phyloP scores from a whole-genome alignment of 2,797 vertebrate genomes.

The Sebastes taczanowskii region DNA sequence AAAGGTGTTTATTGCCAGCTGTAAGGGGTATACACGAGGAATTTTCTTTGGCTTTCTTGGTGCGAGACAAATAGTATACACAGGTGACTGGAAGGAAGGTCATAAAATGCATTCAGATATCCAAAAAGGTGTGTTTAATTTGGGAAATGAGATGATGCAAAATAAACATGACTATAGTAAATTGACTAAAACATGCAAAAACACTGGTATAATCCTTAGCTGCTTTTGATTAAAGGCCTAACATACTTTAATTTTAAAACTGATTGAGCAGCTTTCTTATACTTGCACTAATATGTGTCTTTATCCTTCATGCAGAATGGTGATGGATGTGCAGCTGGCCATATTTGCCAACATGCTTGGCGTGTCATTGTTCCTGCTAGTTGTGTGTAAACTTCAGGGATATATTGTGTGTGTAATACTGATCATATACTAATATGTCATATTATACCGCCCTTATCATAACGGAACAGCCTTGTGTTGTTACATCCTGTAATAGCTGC shows the following conservation, averaged over 20 bases:
- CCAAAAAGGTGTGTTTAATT: background rate
- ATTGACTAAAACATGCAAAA: background rate
- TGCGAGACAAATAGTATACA: no score
- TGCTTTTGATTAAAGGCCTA: background rate
- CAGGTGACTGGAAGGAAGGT: no score
- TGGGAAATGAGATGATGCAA: background rate
- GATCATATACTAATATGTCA: background rate
- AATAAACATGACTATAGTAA: background rate
- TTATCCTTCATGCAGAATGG: constrained; percentile 85
- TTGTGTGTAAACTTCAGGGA: constrained; percentile 74
- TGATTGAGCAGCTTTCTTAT: background rate
- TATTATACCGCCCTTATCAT: background rate
- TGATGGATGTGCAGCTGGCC: constrained; percentile 96
- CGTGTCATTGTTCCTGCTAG: constrained; percentile 94
- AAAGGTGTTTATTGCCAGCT: no score
- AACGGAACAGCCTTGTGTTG: background rate
- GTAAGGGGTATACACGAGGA: no score
- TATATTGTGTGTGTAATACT: no score
- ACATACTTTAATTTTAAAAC: background rate
- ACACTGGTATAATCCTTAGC: background rate
- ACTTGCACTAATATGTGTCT: background rate
- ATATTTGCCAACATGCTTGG: constrained; percentile 99
- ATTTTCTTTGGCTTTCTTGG: no score
- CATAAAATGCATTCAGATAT: background rate
- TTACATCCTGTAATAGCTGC: background rate